Conservation (phyloP, 1,140 invertebrate genomes). For the Pararge aegeria region DNA sequence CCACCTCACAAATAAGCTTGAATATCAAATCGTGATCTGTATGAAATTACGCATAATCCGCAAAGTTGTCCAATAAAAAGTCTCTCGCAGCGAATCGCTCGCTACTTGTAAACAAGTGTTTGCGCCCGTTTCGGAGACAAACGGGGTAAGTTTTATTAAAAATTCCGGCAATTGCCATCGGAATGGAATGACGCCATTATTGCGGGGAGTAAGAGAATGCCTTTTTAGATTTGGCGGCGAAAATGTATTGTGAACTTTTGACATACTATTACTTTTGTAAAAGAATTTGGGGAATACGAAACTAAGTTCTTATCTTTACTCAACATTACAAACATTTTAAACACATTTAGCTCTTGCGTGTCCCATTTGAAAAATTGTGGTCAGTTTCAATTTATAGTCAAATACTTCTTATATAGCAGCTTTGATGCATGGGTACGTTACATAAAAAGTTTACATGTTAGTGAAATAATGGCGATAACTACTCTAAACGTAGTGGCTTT, state of each 20-base stretch:
- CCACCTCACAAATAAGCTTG: neutral
- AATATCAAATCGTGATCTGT: conserved; percentile 5
- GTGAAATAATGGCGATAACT: too few relatives aligned
- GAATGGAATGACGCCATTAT: conserved; percentile 1
- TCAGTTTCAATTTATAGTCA: too few relatives aligned
- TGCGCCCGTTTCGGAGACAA: conserved; percentile 10
- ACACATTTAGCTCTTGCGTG: too few relatives aligned
- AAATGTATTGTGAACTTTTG: neutral
- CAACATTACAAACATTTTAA: too few relatives aligned
- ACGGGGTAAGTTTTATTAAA: conserved; percentile 19
- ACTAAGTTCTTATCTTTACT: too few relatives aligned
- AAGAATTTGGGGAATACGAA: too few relatives aligned
- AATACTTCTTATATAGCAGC: too few relatives aligned
- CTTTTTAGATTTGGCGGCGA: neutral
- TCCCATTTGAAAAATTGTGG: too few relatives aligned
- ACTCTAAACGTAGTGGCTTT: too few relatives aligned
- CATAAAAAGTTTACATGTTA: too few relatives aligned
- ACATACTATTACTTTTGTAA: neutral
- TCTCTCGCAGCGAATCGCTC: conserved; percentile 3
- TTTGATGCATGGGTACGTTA: too few relatives aligned
- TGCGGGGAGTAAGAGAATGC: neutral
- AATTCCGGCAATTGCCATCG: conserved; percentile 11
- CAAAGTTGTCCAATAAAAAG: conserved; percentile 9
- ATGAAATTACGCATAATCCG: conserved; percentile 15
- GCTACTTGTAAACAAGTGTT: conserved; percentile 18